Evolutionary conservation across 2,113 vertebrate genomes (phyloP), one percentile per base, ranked within the genome.

Genomic region (Pagrus major): DNA sequence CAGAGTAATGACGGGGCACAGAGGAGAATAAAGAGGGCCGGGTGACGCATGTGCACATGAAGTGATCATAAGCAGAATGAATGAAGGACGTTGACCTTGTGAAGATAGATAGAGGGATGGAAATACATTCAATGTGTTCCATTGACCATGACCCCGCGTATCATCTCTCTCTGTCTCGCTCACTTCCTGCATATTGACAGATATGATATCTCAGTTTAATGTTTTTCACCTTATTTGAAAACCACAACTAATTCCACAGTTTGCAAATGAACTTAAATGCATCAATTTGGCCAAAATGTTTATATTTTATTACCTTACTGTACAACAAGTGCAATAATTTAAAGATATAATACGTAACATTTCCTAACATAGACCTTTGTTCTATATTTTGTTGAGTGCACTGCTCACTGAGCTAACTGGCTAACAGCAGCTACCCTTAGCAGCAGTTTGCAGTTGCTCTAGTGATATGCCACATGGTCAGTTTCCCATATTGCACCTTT

Each of bases 41-140:
- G 23, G 49, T 47, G 15, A 21, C 6, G 12, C 16, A 3, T 47
- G 46, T 59, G 27, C 18, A 59, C 51, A 18, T 27, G 18, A 59
- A 11, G 54, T 44, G 16, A 44, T 52, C 11, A 56, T 49, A 10
- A 33, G 37, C 39, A 35, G 55, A 68, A 44, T 14, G 12, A 69
- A 52, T 65, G 33, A 66, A 44, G 9, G 51, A 41, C 44, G 64
- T 27, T 60, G 60, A 60, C 37, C 67, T 54, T 58, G 29, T 16
- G 8, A 35, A 23, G 56, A n/a, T 18, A 6, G 65, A 39, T 56
- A 47, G 41, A 37, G 6, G 23, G n/a, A 33, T 54, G 16, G 9
- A 67, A 4, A 15, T 4, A 18, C 52, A 71, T 8, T 9, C 52
- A 42, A n/a, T 31, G 39, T 44, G 68, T 16, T 16, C 18, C 27